Evolutionary conservation across 92 coral and sea anemone genomes (phyloP), one percentile per base, ranked within the genome.

Genomic region (Ricordea florida): DNA sequence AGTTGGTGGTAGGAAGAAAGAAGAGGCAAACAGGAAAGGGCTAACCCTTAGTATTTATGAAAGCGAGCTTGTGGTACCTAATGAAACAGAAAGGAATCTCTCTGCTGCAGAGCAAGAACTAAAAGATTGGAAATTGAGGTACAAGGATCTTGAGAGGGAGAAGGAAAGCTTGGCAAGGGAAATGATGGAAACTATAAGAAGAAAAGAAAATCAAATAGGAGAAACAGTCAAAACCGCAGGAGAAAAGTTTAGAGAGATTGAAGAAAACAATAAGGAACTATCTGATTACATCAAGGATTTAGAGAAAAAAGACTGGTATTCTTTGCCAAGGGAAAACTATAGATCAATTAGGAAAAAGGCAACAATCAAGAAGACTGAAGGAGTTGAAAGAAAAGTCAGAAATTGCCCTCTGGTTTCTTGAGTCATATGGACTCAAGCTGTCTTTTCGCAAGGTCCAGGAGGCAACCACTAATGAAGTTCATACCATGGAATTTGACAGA

Each of bases 51-150:
- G 29, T 62, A 63, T 64, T 22, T 13, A 31, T 8, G 73, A 60
- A 25, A 62, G 28, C 6, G 82, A 75, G 29, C 52, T 75, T 23
- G 71, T 62, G 62, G 34, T 24, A 23, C 22, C 40, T 30, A 2
- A 61, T 29, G 74, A 62, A 1, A 36, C 47, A 66, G 49, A 41
- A 30, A 35, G 48, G 25, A 45, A 22, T 0, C 57, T 63, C 22
- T 13, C 34, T 37, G 30, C 17, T 13, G 62, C 74, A 10, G 16
- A 63, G 32, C 20, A 43, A 44, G 52, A 41, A 3, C 30, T 64
- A 75, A 48, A 75, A 75, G 62, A 75, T 30, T 75, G 82, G 75
- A 22, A 55, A 43, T 17, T 23, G 34, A 62, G 47, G 41, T 75
- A n/a, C 44, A 8, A 32, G 30, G 60, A 75, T 6, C 53, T 75